Evolutionary conservation across 2,888 invertebrate species (phyloP), one percentile per base, ranked within the genome.

Genomic region (Mallateleia sp.): DNA sequence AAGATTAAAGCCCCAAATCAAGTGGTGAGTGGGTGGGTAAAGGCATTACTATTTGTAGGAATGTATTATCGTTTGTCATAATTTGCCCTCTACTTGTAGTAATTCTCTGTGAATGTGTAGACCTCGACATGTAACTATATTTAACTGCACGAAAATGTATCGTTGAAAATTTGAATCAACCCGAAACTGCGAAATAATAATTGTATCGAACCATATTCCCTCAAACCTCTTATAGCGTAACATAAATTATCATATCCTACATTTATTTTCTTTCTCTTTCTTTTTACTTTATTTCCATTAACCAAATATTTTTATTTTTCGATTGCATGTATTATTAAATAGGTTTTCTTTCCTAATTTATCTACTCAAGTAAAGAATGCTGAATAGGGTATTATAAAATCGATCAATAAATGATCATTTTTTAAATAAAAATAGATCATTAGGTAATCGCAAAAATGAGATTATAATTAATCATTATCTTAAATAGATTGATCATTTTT

Each of bases 21-120:
- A 90, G 90, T 84, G 92, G 93, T 93, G 92, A 93, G 93, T 93
- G 91, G 91, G 91, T 91, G 91, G 91, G 90, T 89, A 90, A 89
- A 88, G 79, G 87, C 69, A 84, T 84, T 84, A 80, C 71, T 87
- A 87, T 84, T 81, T 81, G 84, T 85, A 85, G 78, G 69, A 88
- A 88, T 88, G 81, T 85, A 82, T 85, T 58, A 82, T 85, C 88
- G 79, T 88, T 85, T 82, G 66, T 85, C 85, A 85, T 82, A 85
- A 88, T 85, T 85, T 85, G 56, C 82, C 66, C 82, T 82, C 74
- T 80, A 79, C 79, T 82, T 81, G 81, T 77, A 74, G 74, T 78
- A 58, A 47, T 67, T 64, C 74, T 82, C 38, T 79, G 62, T 82
- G 78, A 88, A 85, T 88, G 88, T 79, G 87, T 87, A 87, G 83